phyloP scores from a whole-genome alignment of 1,140 invertebrate genomes.

The Sycobia sp. region DNA sequence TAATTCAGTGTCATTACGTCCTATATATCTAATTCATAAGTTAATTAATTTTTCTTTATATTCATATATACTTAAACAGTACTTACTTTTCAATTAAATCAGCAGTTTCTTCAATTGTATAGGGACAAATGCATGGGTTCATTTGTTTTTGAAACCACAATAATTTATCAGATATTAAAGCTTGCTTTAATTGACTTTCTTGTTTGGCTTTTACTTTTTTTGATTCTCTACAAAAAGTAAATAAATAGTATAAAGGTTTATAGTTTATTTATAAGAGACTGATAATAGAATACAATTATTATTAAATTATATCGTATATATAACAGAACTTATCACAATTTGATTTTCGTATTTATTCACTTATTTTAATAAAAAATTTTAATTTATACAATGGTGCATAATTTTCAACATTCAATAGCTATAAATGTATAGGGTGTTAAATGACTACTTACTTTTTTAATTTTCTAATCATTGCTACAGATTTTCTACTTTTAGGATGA shows the following conservation, averaged over 20 bases:
- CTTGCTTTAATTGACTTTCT: constrained; percentile 70
- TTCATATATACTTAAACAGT: constrained; percentile 20
- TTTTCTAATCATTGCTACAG: constrained; percentile 70
- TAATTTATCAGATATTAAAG: constrained; percentile 73
- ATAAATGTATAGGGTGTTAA: no score
- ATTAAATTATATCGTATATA: background rate
- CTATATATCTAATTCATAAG: constrained; percentile 59
- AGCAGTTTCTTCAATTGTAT: constrained; percentile 65
- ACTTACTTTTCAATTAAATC: constrained; percentile 67
- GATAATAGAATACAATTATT: background rate
- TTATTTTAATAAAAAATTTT: no score
- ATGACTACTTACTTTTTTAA: constrained; percentile 66
- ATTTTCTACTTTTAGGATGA: constrained; percentile 80
- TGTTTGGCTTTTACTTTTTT: constrained; percentile 70
- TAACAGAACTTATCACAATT: background rate
- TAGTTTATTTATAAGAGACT: constrained; percentile 5
- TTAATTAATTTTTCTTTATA: background rate
- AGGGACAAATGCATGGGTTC: constrained; percentile 59
- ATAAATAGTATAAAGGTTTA: constrained; percentile 6
- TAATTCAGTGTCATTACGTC: constrained; percentile 76
- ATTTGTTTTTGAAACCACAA: constrained; percentile 72
- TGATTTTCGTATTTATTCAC: background rate
- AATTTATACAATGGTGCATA: constrained; percentile 6
- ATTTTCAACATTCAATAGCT: no score
- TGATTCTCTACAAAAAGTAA: constrained; percentile 17